Evolutionary conservation across 2,113 vertebrate species (phyloP), one percentile per base, ranked within the genome.

Genomic region (Callocephalon fimbriatum): DNA sequence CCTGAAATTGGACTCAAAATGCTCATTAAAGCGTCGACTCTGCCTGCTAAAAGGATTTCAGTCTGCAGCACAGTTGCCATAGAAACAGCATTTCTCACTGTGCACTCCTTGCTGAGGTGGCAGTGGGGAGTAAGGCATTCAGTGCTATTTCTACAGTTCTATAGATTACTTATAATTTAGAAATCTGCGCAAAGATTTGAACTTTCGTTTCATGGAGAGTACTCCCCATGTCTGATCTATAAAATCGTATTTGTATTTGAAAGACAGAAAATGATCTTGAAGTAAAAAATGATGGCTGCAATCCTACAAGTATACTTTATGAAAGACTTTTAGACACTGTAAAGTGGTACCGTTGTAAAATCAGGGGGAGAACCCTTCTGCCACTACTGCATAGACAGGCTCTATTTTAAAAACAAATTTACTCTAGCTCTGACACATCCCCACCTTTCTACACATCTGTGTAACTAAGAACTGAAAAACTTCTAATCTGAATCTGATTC

Each of bases 1-100:
- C 65, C 68, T 92, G 92, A 76, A 93, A 80, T 20, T 19, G 45
- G 65, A 88, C 92, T 83, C 72, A 53, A 86, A 84, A 86, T 44
- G 27, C 47, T 75, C 7, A 3, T 91, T 80, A 73, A 88, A 86
- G 74, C 47, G 54, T 47, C 18, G 3, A 19, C 27, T 59, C 14
- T 47, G 71, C 22, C 75, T 80, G 75, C 90, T 80, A 54, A 77
- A 65, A 74, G 67, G 81, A 76, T 90, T 93, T 92, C 25, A 66
- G 67, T 31, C 88, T 54, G 75, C 73, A 74, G 68, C 56, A 35
- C 74, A 44, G 95, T 94, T 93, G 48, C 96, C 82, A 96, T 96
- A 78, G 96, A 79, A 95, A 97, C 88, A 71, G 44, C 59, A 88
- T 80, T 86, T 82, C 78, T 90, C 53, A 29, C 37, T 29, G 29